Base-by-base conservation (phyloP, 2,113 vertebrate genomes). In the Pseudopipra pipra region DNA sequence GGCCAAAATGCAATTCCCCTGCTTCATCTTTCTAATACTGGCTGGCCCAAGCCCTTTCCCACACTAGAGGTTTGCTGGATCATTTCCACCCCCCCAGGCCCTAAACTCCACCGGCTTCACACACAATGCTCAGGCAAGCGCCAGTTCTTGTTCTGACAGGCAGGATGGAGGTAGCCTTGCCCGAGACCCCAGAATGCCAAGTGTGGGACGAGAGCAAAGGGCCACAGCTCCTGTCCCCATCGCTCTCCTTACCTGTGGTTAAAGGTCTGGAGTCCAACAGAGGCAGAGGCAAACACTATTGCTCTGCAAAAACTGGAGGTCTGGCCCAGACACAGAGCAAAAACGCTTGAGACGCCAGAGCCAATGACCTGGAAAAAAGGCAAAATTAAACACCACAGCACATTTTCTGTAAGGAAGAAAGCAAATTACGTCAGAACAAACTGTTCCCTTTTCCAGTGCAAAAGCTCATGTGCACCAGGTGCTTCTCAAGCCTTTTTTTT, bases 231-330 rank as follows among this genome's bases (percentile, higher is more conserved):
- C n/a, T 12, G 35, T 8, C 19, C 4, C 37, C 56, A 49, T 2
- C 8, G 22, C 31, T 2, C 31, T 67, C 6, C 9, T 88, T 89
- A 99, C 99, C 99, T 99, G 98, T 99, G 99, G 94, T 99, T 99
- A 92, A 99, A 99, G 86, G 99, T 99, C 97, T 99, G 99, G 62
- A 99, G 98, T 41, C 99, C 98, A 41, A 99, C 98, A 24, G 98
- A 98, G 65, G 98, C 98, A 0, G 99, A 99, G 20, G 99, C 98
- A 9, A 99, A 99, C 77, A 98, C 97, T 23, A 99, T 95, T 3
- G 99, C 99, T 91, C 96, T 97, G 75, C 98, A 97, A 80, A 99
- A 99, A 63, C 98, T 99, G 24, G 96, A 98, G 33, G 98, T 98
- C 68, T 99, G 98, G 68, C 99, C 99, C 67, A 99, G 96, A 67